These are phyloP conservation scores for Metaphire vulgaris DNA, from an alignment of 1,140 invertebrate species.

Conservation along the genomic window DNA sequence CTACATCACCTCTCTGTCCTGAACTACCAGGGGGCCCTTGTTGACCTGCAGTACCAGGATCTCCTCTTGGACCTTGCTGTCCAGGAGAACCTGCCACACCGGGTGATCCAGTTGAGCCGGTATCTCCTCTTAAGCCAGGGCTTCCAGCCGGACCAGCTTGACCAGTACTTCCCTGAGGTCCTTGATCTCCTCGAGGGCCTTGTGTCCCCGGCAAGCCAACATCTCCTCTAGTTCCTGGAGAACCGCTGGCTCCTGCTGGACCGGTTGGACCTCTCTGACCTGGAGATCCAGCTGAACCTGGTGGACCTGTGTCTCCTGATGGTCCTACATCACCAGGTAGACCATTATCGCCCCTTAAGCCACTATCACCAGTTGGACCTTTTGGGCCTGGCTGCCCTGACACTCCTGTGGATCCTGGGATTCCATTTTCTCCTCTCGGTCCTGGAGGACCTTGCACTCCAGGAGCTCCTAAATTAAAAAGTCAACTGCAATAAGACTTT, in stretches of 20 bases:
- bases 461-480: background rate
- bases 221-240: constrained; percentile 18
- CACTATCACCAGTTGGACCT: constrained; percentile 24
- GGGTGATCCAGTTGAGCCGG: constrained; percentile 16
- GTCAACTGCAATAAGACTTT: no score
- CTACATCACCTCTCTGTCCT: constrained; percentile 5
- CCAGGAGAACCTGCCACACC: constrained; percentile 13
- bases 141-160: background rate
- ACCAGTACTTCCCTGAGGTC: background rate
- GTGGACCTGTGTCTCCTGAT: constrained; percentile 3
- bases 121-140: constrained; percentile 8
- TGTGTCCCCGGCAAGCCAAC: constrained; percentile 3
- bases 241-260: constrained; percentile 3
- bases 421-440: constrained; percentile 7
- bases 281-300: background rate
- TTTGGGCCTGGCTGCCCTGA: constrained; percentile 9
- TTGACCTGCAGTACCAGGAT: constrained; percentile 11
- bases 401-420: background rate
- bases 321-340: constrained; percentile 2
- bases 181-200: constrained; percentile 10
- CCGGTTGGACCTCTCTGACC: constrained; percentile 19
- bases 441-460: background rate
- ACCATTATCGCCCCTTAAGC: constrained; percentile 21
- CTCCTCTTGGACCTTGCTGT: constrained; percentile 1
- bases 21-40: constrained; percentile 8